These are phyloP conservation scores for Pangasius krempfi DNA, from an alignment of 2,797 vertebrate genomes.

Conservation along the genomic window DNA sequence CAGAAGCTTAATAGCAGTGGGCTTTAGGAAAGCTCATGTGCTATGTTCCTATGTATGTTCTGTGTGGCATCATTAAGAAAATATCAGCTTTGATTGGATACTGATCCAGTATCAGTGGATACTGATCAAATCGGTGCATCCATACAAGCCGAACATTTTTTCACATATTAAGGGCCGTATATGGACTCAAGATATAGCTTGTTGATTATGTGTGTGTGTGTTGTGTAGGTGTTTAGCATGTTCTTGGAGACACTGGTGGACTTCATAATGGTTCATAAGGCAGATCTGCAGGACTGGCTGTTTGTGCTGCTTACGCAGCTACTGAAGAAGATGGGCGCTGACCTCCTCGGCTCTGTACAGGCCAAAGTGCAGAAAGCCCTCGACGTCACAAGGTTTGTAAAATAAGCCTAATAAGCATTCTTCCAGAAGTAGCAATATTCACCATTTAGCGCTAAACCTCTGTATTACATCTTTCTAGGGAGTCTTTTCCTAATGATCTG, in stretches of 20 bases:
- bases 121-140: background rate
- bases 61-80: background rate
- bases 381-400: conserved; percentile 88
- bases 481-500: conserved; percentile 95
- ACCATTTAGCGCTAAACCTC: background rate
- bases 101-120: background rate
- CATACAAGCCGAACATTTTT: background rate
- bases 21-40: background rate
- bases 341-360: conserved; percentile 95
- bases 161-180: background rate
- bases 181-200: too few species aligned
- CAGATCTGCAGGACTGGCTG: conserved; percentile 95
- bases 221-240: conserved; percentile 95
- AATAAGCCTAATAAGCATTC: background rate
- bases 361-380: conserved; percentile 97
- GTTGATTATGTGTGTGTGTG: conserved; percentile 32
- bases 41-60: background rate
- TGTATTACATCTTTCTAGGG: conserved; percentile 72
- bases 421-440: background rate
- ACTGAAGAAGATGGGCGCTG: conserved; percentile 97
- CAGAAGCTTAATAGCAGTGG: too few species aligned
- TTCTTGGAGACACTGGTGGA: conserved; percentile 98
- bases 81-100: background rate
- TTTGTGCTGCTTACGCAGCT: conserved; percentile 93
- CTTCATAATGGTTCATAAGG: conserved; percentile 93